Conservation (phyloP, 35 echinoderm and acorn worm species). For the Eucidaris tribuloides region DNA sequence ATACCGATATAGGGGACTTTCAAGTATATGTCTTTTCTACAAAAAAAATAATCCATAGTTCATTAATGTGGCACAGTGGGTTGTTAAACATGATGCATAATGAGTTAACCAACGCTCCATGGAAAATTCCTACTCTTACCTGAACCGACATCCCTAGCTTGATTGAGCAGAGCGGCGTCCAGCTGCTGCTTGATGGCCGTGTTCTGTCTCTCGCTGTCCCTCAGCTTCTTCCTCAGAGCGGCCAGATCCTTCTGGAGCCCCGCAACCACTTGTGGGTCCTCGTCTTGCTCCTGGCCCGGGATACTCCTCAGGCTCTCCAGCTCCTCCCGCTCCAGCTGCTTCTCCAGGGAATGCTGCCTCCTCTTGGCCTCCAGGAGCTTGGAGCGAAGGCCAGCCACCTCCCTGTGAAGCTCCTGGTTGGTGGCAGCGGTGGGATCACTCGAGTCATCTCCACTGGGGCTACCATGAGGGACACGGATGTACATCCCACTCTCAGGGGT, state of each 20-base stretch:
- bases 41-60: too few species aligned
- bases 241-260: constrained; percentile 49
- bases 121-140: not conserved
- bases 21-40: too few species aligned
- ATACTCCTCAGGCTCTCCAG: constrained; percentile 59
- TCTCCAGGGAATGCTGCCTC: constrained; percentile 31
- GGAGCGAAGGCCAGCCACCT: constrained; percentile 19
- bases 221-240: constrained; percentile 46
- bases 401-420: constrained; percentile 14
- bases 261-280: not conserved
- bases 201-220: constrained; percentile 44
- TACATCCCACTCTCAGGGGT: not conserved
- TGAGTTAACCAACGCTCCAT: too few species aligned
- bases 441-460: not conserved
- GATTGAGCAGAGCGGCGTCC: constrained; percentile 67
- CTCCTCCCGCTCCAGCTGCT: constrained; percentile 49
- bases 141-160: constrained; percentile 45
- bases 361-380: constrained; percentile 26
- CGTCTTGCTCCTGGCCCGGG: constrained; percentile 83
- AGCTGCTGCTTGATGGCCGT: constrained; percentile 66
- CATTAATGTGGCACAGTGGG: too few species aligned
- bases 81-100: too few species aligned
- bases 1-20: too few species aligned
- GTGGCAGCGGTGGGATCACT: not conserved
- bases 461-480: not conserved